Base-by-base conservation (phyloP, 1,140 invertebrate genomes). In the Saccostrea glomerata region DNA sequence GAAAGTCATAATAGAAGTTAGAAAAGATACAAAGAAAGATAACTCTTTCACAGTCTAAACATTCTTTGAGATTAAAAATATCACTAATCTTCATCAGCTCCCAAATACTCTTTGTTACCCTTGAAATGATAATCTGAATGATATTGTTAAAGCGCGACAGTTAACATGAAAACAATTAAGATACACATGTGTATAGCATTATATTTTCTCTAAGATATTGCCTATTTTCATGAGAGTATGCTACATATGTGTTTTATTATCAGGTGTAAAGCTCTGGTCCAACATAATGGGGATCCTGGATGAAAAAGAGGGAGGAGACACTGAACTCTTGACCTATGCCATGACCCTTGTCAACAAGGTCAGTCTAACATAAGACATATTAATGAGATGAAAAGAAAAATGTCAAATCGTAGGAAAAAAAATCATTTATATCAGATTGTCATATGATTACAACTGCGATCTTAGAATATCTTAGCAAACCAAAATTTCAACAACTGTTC, bases 271-370 rank as follows among this genome's bases (percentile, higher is more conserved):
- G 93, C 95, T 97, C 17, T 99, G 98, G 98, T 96, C 96, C 77
- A 98, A 98, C 93, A 96, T 98, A 20, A 98, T 98, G 97, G 97
- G 97, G 92, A 97, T 99, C 82, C 96, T 99, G 73, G 97, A 98
- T 95, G 98, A 99, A 94, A 98, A 98, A 82, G 98, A 99, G 91
- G 97, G 98, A 36, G 97, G 98, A 0, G 99, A 99, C 95, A 98
- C 98, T 4, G 99, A 99, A 95, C 96, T 99, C 15, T 96, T 99
- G 0, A 98, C 99, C 88, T 99, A 98, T 95, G 98, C 98, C 17
- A 99, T 98, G 92, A 99, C 98, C 20, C 96, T 99, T 70, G 97
- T 99, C 90, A 99, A 99, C 95, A 99, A 99, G 93, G 95, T 95
- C 86, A 90, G 86, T 82, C 23, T 77, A 89, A 30, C 17, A 9